phyloP scores from a whole-genome alignment of 2,888 invertebrate species.

The Lepidochrysops patricia region DNA sequence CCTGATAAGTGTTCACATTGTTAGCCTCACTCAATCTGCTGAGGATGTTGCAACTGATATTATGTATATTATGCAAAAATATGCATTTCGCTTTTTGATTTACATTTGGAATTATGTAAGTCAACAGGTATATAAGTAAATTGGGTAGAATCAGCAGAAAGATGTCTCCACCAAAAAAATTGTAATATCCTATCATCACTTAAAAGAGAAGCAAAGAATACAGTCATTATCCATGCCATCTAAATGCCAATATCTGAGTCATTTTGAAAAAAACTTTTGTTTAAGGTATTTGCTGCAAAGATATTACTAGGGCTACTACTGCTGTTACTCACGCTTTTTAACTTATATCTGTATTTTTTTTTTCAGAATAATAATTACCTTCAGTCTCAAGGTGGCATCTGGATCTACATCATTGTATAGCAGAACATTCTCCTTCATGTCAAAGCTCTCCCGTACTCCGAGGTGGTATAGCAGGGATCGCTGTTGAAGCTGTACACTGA shows the following conservation, averaged over 20 bases:
- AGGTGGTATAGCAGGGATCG: conserved; percentile 96
- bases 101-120: neutral
- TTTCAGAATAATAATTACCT: conserved; percentile 78
- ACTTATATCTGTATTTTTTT: too few relatives aligned
- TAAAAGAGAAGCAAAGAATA: too few relatives aligned
- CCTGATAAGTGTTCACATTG: conserved; percentile 22
- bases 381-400: conserved; percentile 89
- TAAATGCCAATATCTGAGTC: too few relatives aligned
- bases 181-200: too few relatives aligned
- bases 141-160: too few relatives aligned
- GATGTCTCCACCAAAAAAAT: too few relatives aligned
- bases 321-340: too few relatives aligned
- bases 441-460: conserved; percentile 97
- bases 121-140: too few relatives aligned
- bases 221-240: too few relatives aligned
- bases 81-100: neutral
- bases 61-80: neutral
- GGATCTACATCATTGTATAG: conserved; percentile 92
- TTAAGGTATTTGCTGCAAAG: too few relatives aligned
- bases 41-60: neutral
- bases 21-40: conserved; percentile 1
- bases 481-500: conserved; percentile 93
- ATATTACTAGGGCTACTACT: too few relatives aligned
- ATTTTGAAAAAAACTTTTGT: too few relatives aligned
- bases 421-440: conserved; percentile 95